phyloP scores from a whole-genome alignment of 2,113 vertebrate genomes.

The Rafetus swinhoei region DNA sequence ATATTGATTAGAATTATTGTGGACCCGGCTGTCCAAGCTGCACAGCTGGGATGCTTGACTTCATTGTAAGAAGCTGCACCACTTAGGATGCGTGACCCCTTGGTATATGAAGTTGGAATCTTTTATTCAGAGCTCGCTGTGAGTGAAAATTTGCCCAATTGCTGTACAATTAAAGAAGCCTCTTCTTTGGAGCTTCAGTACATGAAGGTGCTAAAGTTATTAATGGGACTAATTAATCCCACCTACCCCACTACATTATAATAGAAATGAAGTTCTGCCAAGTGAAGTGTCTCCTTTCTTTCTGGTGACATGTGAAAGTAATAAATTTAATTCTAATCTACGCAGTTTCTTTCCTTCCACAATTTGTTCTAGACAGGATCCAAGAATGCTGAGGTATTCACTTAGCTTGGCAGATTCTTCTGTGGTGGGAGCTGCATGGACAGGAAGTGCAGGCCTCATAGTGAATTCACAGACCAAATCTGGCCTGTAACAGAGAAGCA shows the following conservation, averaged over 20 bases:
- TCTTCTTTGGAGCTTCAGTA: not conserved
- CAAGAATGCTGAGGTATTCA: conserved; percentile 42
- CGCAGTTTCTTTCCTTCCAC: conserved; percentile 38
- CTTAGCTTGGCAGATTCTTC: conserved; percentile 54
- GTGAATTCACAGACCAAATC: conserved; percentile 31
- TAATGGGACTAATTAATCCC: not conserved
- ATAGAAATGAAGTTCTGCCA: not conserved
- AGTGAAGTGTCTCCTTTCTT: conserved; percentile 21
- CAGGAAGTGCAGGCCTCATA: conserved; percentile 53
- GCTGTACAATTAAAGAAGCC: not conserved
- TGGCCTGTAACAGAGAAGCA: conserved; percentile 24
- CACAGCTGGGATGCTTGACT: not conserved
- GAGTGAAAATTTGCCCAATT: not conserved
- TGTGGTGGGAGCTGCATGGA: conserved; percentile 66
- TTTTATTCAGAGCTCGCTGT: not conserved
- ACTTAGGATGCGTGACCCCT: not conserved
- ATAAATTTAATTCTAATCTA: not conserved
- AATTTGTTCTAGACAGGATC: conserved; percentile 53
- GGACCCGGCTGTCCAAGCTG: not conserved
- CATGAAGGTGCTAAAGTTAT: not conserved
- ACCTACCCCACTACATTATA: not conserved
- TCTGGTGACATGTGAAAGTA: not conserved
- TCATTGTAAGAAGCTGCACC: not conserved
- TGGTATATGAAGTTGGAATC: not conserved
- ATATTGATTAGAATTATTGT: not conserved